These are phyloP conservation scores for Brachyptera putata DNA, from an alignment of 2,888 invertebrate genomes.

Conservation along the genomic window DNA sequence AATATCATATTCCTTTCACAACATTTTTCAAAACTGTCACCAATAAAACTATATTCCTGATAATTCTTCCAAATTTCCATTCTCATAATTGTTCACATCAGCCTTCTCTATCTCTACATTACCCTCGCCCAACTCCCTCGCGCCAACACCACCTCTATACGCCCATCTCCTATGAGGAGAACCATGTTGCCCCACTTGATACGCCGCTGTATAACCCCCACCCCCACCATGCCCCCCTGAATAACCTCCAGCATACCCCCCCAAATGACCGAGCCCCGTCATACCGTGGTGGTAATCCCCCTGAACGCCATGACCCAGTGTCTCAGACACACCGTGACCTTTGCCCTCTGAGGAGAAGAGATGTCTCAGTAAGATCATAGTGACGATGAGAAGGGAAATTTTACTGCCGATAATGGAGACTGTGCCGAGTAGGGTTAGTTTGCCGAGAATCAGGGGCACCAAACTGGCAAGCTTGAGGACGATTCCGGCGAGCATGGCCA, in stretches of 20 bases:
- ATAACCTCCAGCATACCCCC: too few species aligned
- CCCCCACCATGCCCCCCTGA: not conserved
- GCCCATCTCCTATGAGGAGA: slow-evolving; percentile 10
- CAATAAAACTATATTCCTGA: too few species aligned
- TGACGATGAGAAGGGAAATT: slow-evolving; percentile 39
- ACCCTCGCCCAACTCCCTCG: slow-evolving; percentile 9
- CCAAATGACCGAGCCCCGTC: not conserved
- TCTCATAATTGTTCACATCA: too few species aligned
- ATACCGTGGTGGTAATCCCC: not conserved
- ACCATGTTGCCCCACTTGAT: not conserved
- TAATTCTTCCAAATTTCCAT: too few species aligned
- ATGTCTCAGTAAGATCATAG: slow-evolving; percentile 37
- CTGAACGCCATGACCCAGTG: not conserved
- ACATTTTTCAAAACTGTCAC: too few species aligned
- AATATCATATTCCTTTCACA: too few species aligned
- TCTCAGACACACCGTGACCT: not conserved
- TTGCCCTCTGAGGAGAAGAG: slow-evolving; percentile 25
- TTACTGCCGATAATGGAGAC: slow-evolving; percentile 41
- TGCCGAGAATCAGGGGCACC: slow-evolving; percentile 40
- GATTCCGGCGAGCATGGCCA: slow-evolving; percentile 40
- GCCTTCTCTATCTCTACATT: too few species aligned
- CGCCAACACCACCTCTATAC: slow-evolving; percentile 3
- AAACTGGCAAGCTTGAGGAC: slow-evolving; percentile 40
- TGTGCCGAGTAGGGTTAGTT: slow-evolving; percentile 39
- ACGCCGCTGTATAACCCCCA: too few species aligned